Conservation (phyloP, 1,140 invertebrate species). For the Sminthurinus signatus region DNA sequence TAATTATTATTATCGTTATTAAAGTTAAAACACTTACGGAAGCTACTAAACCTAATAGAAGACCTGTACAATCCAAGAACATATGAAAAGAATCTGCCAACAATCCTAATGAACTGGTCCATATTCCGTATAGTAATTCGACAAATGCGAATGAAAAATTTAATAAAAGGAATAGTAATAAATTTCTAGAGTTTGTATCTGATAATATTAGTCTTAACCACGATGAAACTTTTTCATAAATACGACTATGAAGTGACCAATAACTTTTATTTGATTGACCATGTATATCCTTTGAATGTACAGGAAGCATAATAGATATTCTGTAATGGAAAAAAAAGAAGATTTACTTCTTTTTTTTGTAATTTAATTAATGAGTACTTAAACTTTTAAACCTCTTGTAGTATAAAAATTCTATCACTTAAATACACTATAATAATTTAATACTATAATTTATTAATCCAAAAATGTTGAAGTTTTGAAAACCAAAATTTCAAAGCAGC, state of each 20-base stretch:
- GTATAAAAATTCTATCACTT: too few relatives aligned
- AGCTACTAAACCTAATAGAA: conserved; percentile 85
- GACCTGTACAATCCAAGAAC: conserved; percentile 97
- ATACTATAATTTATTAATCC: too few relatives aligned
- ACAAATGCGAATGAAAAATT: conserved; percentile 96
- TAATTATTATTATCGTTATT: too few relatives aligned
- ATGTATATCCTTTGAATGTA: background rate
- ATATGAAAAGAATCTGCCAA: conserved; percentile 99
- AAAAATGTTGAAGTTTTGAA: too few relatives aligned
- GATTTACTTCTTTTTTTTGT: too few relatives aligned
- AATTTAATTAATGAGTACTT: too few relatives aligned
- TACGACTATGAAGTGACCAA: background rate
- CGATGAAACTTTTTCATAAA: conserved; percentile 50
- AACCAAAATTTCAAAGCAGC: conserved; percentile 75
- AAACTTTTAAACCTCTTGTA: too few relatives aligned
- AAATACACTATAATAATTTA: too few relatives aligned
- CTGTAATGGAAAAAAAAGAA: too few relatives aligned
- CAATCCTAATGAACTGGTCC: conserved; percentile 88
- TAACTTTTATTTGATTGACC: too few relatives aligned
- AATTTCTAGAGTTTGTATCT: conserved; percentile 84
- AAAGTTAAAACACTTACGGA: conserved; percentile 53
- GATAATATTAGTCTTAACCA: conserved; percentile 84
- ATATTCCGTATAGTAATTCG: conserved; percentile 88
- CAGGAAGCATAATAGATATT: background rate
- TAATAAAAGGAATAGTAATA: conserved; percentile 88